phyloP scores from a whole-genome alignment of 2,797 vertebrate species.

The Dicrostonyx torquatus region DNA sequence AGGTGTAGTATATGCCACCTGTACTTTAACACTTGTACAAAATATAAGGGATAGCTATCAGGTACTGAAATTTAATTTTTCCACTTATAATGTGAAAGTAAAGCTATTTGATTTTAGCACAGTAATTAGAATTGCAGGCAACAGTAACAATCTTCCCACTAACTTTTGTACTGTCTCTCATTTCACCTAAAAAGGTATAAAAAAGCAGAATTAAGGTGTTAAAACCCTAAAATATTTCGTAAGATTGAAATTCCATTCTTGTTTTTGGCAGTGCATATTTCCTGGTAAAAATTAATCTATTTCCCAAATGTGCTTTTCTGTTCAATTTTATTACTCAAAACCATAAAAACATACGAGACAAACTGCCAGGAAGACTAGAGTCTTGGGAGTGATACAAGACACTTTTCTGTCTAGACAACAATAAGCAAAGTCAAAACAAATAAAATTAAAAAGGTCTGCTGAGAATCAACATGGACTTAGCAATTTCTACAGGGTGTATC shows the following conservation, averaged over 20 bases:
- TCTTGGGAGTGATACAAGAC: conserved; percentile 63
- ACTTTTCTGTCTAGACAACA: conserved; percentile 74
- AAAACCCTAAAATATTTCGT: conserved; percentile 62
- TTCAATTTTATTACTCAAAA: conserved; percentile 68
- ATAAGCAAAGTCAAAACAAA: conserved; percentile 65
- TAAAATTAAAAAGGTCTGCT: conserved; percentile 39
- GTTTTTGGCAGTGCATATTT: conserved; percentile 70
- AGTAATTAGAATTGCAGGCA: not conserved
- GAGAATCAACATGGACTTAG: conserved; percentile 60
- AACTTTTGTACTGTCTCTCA: not conserved
- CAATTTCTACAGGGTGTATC: conserved; percentile 55
- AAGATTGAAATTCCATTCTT: conserved; percentile 57
- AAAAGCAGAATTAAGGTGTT: conserved; percentile 47
- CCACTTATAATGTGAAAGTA: not conserved
- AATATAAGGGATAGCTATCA: not conserved
- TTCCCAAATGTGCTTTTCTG: conserved; percentile 64
- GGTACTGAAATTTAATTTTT: not conserved
- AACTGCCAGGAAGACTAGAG: conserved; percentile 49
- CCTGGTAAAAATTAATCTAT: conserved; percentile 68
- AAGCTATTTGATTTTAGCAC: not conserved
- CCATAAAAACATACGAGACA: conserved; percentile 64
- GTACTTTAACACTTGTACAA: not conserved
- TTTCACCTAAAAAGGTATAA: conserved; percentile 28
- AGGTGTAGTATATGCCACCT: not conserved
- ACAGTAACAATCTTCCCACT: not conserved